These are phyloP conservation scores for Hylyphantes graminicola DNA, from an alignment of 1,140 invertebrate genomes.

Conservation along the genomic window DNA sequence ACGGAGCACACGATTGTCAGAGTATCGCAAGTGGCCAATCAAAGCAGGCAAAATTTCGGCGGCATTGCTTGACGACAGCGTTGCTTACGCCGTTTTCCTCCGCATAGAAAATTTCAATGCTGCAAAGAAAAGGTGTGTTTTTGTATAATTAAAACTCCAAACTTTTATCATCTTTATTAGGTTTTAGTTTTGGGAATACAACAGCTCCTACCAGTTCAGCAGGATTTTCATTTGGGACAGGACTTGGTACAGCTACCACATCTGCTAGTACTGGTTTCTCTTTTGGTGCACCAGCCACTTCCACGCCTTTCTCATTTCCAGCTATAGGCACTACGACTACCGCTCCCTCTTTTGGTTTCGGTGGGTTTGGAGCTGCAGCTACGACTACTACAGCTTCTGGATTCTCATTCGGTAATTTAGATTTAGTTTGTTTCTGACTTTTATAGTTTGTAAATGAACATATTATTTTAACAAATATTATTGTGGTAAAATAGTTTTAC, in stretches of 20 bases:
- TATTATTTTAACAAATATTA: too few relatives aligned
- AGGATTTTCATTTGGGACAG: conserved; percentile 60
- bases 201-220: conserved; percentile 28
- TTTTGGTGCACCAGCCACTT: conserved; percentile 66
- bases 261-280: conserved; percentile 68
- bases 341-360: conserved; percentile 64
- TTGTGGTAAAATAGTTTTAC: too few relatives aligned
- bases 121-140: too few relatives aligned
- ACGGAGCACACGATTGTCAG: too few relatives aligned
- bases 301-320: conserved; percentile 68
- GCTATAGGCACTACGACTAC: conserved; percentile 66
- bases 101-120: too few relatives aligned
- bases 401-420: conserved; percentile 62
- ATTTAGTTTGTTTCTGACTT: background rate
- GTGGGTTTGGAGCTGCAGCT: conserved; percentile 72
- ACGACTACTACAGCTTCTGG: conserved; percentile 65
- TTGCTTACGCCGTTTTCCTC: too few relatives aligned
- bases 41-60: too few relatives aligned
- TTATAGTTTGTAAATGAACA: background rate
- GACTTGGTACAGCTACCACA: conserved; percentile 60
- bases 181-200: conserved; percentile 28
- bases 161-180: background rate
- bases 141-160: too few relatives aligned
- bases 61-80: too few relatives aligned
- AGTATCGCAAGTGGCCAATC: too few relatives aligned